A percentile compares a stretch with the other conserved stretches of the same genome.
Conservation (phyloP, 2,113 vertebrate genomes). For the Gavia stellata region DNA sequence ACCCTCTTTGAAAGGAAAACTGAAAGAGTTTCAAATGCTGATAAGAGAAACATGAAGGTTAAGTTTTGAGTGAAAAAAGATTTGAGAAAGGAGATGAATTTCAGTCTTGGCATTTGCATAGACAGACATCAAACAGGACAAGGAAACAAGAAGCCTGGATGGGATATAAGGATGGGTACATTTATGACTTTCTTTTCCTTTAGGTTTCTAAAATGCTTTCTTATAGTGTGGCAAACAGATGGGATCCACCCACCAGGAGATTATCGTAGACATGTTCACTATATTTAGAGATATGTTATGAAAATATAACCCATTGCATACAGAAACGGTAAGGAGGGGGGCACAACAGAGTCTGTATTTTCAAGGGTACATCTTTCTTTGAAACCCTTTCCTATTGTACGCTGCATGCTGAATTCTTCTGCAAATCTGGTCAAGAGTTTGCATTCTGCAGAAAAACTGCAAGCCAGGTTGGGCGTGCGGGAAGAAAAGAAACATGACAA, state of each 20-base stretch:
- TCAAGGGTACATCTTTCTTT: background rate
- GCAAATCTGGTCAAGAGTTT: background rate
- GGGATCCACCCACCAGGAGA: background rate
- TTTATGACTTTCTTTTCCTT: background rate
- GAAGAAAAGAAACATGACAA: background rate
- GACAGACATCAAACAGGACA: background rate
- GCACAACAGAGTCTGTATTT: background rate
- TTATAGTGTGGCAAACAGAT: conserved; percentile 12
- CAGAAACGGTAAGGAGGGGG: background rate
- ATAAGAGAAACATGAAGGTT: background rate
- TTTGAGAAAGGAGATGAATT: background rate
- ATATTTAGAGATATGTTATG: background rate
- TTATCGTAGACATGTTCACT: background rate
- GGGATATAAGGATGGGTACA: background rate
- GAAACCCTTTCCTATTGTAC: background rate
- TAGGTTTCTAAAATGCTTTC: background rate
- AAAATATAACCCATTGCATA: background rate
- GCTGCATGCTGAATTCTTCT: background rate
- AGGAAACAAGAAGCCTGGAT: background rate
- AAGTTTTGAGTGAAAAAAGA: background rate
- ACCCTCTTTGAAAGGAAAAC: background rate
- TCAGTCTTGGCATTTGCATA: background rate
- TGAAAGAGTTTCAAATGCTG: background rate
- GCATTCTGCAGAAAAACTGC: background rate
- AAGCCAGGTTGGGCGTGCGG: background rate